Percentiles rank a stretch among this genome's conserved stretches.
phyloP scores from a whole-genome alignment of 2,113 vertebrate species.

The Noturus placidus region DNA sequence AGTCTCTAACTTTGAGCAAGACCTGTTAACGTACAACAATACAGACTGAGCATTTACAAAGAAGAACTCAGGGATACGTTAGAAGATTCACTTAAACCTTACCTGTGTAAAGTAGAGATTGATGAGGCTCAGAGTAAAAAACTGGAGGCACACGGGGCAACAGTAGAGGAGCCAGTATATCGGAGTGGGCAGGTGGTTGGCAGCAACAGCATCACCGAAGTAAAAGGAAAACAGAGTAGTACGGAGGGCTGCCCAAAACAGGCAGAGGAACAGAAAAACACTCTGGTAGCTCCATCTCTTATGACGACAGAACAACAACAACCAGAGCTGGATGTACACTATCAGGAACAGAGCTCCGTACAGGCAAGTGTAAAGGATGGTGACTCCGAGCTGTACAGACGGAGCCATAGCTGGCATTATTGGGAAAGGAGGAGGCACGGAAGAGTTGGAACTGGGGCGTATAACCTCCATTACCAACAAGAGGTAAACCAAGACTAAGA shows the following conservation, averaged over 20 bases:
- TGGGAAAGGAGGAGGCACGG: slow-evolving; percentile 60
- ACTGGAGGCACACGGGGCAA: slow-evolving; percentile 85
- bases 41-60: slow-evolving; percentile 11
- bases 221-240: slow-evolving; percentile 87
- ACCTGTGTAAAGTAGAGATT: slow-evolving; percentile 87
- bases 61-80: neutral
- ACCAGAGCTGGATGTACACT: slow-evolving; percentile 83
- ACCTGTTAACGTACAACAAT: slow-evolving; percentile 66
- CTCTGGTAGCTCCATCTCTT: slow-evolving; percentile 87
- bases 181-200: slow-evolving; percentile 77
- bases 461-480: slow-evolving; percentile 4
- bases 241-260: slow-evolving; percentile 82
- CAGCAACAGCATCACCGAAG: slow-evolving; percentile 76
- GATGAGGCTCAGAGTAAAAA: slow-evolving; percentile 85
- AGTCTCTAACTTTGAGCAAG: slow-evolving; percentile 79
- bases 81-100: slow-evolving; percentile 17
- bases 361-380: slow-evolving; percentile 76
- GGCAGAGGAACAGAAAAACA: slow-evolving; percentile 81
- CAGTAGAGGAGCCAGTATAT: slow-evolving; percentile 85
- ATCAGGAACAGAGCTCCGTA: slow-evolving; percentile 79
- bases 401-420: slow-evolving; percentile 80
- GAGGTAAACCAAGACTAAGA: neutral
- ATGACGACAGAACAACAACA: slow-evolving; percentile 78
- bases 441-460: slow-evolving; percentile 43
- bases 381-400: slow-evolving; percentile 82